Conservation (phyloP, 1,140 invertebrate genomes). For the Lordiphosa stackelbergi region DNA sequence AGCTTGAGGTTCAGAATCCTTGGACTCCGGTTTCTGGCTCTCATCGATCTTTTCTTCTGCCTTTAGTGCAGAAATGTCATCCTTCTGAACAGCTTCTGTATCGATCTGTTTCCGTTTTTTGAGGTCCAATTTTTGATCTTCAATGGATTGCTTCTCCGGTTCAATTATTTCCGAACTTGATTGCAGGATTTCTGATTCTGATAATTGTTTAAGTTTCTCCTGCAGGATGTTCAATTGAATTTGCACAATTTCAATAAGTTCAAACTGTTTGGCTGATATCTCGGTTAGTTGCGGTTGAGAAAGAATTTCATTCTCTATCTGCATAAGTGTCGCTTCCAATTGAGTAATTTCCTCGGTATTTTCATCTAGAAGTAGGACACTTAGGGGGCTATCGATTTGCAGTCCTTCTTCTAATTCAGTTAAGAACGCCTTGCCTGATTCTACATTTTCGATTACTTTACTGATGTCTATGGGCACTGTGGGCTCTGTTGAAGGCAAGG, state of each 20-base stretch:
- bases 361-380: conserved; percentile 40
- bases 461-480: conserved; percentile 39
- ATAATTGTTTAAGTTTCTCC: conserved; percentile 37
- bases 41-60: conserved; percentile 15
- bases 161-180: conserved; percentile 7
- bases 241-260: conserved; percentile 48
- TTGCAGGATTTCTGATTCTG: conserved; percentile 1
- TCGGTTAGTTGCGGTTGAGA: conserved; percentile 40
- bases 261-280: conserved; percentile 39
- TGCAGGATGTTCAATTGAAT: conserved; percentile 43
- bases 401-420: conserved; percentile 57
- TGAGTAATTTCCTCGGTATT: conserved; percentile 45
- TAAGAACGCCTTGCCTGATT: conserved; percentile 53
- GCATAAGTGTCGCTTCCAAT: conserved; percentile 45
- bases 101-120: not conserved
- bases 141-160: not conserved
- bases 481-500: conserved; percentile 3
- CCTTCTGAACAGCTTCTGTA: not conserved
- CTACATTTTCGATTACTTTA: conserved; percentile 51
- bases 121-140: conserved; percentile 1
- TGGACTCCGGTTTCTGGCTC: not conserved
- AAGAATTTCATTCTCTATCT: conserved; percentile 60
- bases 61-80: not conserved
- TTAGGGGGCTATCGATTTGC: conserved; percentile 38
- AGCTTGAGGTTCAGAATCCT: conserved; percentile 8